Evolutionary conservation across 1,140 invertebrate genomes (phyloP).

Genomic region (Drosophila willistoni): DNA sequence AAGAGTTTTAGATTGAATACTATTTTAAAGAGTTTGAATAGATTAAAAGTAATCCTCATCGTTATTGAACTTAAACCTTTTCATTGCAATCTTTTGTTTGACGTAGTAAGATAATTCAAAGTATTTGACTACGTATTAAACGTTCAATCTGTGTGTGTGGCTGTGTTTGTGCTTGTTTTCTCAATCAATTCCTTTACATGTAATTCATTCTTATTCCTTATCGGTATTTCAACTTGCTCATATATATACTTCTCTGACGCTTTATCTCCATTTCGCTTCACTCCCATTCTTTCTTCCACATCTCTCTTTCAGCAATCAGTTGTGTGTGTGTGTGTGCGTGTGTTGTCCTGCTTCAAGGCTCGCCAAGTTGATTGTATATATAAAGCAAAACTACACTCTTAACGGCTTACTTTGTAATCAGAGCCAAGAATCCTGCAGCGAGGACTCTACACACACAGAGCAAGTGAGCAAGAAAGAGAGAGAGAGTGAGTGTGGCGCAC

Average conservation of each 20-base stretch:
- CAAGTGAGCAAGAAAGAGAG: too few relatives aligned
- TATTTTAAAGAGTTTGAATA: too few relatives aligned
- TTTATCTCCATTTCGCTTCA: neutral
- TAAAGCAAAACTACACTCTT: conserved; percentile 60
- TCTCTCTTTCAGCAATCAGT: conserved; percentile 43
- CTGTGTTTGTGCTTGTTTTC: neutral
- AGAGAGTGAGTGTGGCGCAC: conserved; percentile 12
- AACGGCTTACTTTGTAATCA: conserved; percentile 77
- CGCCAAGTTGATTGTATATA: conserved; percentile 59
- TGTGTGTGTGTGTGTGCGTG: conserved; percentile 6
- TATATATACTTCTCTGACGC: neutral
- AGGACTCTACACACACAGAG: conserved; percentile 32
- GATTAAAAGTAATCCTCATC: neutral
- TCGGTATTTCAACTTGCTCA: neutral
- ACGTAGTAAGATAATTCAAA: neutral
- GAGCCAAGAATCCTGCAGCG: conserved; percentile 49
- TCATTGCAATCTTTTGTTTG: neutral
- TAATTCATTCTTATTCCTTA: conserved; percentile 4
- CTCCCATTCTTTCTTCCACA: conserved; percentile 29
- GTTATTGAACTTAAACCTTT: too few relatives aligned
- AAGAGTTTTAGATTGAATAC: too few relatives aligned
- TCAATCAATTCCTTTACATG: neutral
- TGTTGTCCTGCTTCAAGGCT: conserved; percentile 23
- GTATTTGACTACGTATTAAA: neutral
- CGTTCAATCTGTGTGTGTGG: neutral